Conservation (phyloP, 1,140 invertebrate species). For the Trichogramma pretiosum region DNA sequence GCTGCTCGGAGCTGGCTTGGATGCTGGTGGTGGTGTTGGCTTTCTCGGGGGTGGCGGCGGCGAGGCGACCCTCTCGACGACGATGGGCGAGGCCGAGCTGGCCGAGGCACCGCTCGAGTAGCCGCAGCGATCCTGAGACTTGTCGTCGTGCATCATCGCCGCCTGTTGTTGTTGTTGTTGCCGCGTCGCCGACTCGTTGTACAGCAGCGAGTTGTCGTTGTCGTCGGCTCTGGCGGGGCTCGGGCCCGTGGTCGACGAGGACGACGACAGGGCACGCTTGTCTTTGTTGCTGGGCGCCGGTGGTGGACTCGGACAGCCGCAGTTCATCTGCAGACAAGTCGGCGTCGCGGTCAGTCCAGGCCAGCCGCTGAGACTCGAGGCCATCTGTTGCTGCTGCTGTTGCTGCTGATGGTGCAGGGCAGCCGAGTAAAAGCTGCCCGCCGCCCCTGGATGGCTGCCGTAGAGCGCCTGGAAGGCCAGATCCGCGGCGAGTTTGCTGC, state of each 20-base stretch:
- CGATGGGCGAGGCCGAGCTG: slow-evolving; percentile 22
- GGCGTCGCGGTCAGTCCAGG: slow-evolving; percentile 30
- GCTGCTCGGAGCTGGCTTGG: slow-evolving; percentile 17
- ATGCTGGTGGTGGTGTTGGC: slow-evolving; percentile 4
- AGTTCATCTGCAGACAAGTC: slow-evolving; percentile 33
- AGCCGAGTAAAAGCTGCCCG: slow-evolving; percentile 46
- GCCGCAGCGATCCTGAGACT: slow-evolving; percentile 31
- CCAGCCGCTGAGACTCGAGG: too few species aligned
- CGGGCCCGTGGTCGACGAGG: too few species aligned
- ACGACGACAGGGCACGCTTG: slow-evolving; percentile 29
- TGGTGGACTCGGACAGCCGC: slow-evolving; percentile 32
- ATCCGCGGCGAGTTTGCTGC: slow-evolving; percentile 58
- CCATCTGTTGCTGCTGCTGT: slow-evolving; percentile 37
- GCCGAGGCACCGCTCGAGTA: slow-evolving; percentile 31
- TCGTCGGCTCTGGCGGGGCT: slow-evolving; percentile 32
- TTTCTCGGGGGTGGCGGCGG: neutral
- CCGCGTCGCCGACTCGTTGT: slow-evolving; percentile 21
- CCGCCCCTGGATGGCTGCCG: too few species aligned
- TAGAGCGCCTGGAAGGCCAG: slow-evolving; percentile 55
- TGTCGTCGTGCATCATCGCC: slow-evolving; percentile 26
- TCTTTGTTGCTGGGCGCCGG: slow-evolving; percentile 31
- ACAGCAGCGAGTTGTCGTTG: slow-evolving; percentile 25
- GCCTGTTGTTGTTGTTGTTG: neutral
- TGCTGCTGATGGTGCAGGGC: too few species aligned
- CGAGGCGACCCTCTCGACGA: slow-evolving; percentile 19